Evolutionary conservation across 2,888 invertebrate genomes (phyloP), one percentile per base, ranked within the genome.

Genomic region (Eueremaeus valkanovi): DNA sequence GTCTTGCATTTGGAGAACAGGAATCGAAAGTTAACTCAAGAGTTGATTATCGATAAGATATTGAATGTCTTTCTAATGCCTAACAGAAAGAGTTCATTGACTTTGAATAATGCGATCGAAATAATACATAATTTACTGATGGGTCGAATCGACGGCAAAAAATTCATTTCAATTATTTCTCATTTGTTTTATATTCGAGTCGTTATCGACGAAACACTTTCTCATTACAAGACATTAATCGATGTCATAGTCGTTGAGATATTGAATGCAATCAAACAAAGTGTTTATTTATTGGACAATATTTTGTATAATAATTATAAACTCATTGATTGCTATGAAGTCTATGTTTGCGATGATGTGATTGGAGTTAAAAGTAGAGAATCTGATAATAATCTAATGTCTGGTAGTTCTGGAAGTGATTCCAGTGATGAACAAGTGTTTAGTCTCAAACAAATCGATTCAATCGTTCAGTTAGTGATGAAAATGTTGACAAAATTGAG

Each of bases 241-340:
- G 24, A 45, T 42, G 45, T 36, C 1, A 72, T 72, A 18, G 5
- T 72, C 3, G 33, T 51, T 27, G 72, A 72, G 18, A 72, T 72
- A 5, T 31, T 51, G 3, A 3, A 18, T 16, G 11, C 45, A n/a
- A 24, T 51, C 21, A 72, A 72, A 40, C 45, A 72, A 49, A 49
- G 49, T 42, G 49, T 49, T 42, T 51, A 72, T 42, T 29, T 72
- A 42, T 51, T 72, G 29, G 72, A 72, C 72, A 51, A 72, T 72
- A 29, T 31, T 45, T 72, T 72, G 33, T 72, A 49, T 24, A 51
- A 49, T 31, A 66, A 66, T 40, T 36, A n/a, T 5, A 27, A 33
- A n/a, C 31, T 66, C 8, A 70, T 42, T 8, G 24, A 70, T 11
- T 45, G n/a, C 11, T 49, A 45, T 40, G 40, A 42, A 29, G 16